Evolutionary conservation across 2,113 vertebrate genomes (phyloP), one percentile per base, ranked within the genome.

Genomic region (Poeciliopsis turrubarensis): DNA sequence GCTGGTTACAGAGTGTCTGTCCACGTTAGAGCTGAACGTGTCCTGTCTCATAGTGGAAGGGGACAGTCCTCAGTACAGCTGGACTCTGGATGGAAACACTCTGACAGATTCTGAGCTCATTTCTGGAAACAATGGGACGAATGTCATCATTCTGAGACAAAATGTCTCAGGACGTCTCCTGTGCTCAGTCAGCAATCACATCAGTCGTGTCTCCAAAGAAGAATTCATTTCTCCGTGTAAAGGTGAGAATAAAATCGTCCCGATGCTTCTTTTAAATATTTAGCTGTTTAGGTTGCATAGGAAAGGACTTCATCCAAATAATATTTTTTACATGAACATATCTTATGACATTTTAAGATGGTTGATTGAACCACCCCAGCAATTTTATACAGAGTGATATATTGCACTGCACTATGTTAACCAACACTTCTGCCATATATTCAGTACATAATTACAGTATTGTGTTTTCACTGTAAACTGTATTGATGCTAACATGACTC

Each of bases 41-140:
- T 75, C 77, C 80, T 93, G 92, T 57, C 85, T 73, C 69, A 72
- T 72, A 65, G 37, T 73, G 1, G 81, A 70, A 69, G 91, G 84
- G 26, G 89, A 88, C 60, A 79, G 66, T 74, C 76, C 72, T 81
- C 73, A 81, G 68, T 89, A 87, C 82, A 88, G 5, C 71, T 93
- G 89, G 91, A 89, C 71, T 69, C 69, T 93, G 71, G 60, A 75
- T 64, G 74, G 81, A 82, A 31, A 14, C 30, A 39, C 2, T 0
- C 64, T 86, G 79, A 77, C 68, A 64, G 71, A 79, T 12, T 2
- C 41, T 64, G 44, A 84, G 22, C 78, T 88, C 39, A 27, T 65
- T 60, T 29, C 37, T 47, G 5, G 17, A 47, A 47, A 47, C 17
- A 47, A 19, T 47, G 44, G 5, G 44, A 47, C 14, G 1, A 47